phyloP scores from a whole-genome alignment of 1,140 invertebrate genomes.

The Drosophila tristis region DNA sequence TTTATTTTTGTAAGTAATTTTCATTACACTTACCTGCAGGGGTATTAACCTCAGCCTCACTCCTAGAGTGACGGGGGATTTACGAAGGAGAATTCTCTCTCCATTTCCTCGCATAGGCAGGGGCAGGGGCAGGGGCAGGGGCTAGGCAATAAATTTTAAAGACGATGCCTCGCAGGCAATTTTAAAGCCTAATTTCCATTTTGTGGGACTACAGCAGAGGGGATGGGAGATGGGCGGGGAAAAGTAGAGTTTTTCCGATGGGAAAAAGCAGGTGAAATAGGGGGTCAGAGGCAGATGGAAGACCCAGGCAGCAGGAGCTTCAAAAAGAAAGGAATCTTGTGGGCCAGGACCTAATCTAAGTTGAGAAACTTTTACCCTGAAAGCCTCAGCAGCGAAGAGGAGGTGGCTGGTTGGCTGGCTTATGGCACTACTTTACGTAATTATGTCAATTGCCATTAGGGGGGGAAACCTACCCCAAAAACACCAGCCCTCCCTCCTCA shows the following conservation, averaged over 20 bases:
- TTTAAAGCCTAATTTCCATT: conserved; percentile 68
- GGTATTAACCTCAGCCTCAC: background rate
- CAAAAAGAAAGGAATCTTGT: conserved; percentile 9
- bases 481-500: background rate
- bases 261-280: conserved; percentile 13
- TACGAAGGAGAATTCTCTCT: no score
- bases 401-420: conserved; percentile 13
- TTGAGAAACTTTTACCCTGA: conserved; percentile 65
- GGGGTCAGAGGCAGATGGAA: background rate
- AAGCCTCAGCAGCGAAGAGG: conserved; percentile 13
- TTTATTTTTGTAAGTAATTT: conserved; percentile 58
- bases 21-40: conserved; percentile 59
- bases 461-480: conserved; percentile 22
- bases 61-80: background rate
- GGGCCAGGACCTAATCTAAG: conserved; percentile 63
- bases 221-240: no score
- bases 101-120: no score
- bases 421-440: conserved; percentile 77
- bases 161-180: conserved; percentile 62
- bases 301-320: background rate
- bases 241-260: background rate
- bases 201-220: background rate
- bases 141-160: conserved; percentile 75
- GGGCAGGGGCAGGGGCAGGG: conserved; percentile 47
- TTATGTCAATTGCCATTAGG: conserved; percentile 80